Conservation (phyloP, 2,888 invertebrate genomes). For the Drosophila niveifrons region DNA sequence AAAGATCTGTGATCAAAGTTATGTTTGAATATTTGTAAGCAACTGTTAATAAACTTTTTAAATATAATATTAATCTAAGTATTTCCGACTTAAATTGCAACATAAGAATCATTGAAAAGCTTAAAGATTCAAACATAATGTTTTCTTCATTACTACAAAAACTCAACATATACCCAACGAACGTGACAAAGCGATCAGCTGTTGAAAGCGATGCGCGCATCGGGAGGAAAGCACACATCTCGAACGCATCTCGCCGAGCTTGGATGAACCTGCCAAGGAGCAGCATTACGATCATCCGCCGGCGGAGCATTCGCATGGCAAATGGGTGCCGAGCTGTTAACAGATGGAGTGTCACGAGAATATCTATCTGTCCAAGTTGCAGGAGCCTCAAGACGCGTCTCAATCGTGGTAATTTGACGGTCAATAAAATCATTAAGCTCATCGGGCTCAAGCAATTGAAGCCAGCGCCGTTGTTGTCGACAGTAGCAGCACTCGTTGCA, state of each 20-base stretch:
- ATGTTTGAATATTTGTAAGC: no score
- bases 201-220: slow-evolving; percentile 89
- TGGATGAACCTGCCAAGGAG: slow-evolving; percentile 86
- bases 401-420: slow-evolving; percentile 43
- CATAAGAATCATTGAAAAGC: no score
- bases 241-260: slow-evolving; percentile 85
- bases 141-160: slow-evolving; percentile 21
- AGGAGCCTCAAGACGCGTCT: slow-evolving; percentile 56
- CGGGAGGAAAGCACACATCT: slow-evolving; percentile 85
- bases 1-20: no score
- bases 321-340: slow-evolving; percentile 92
- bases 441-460: background rate
- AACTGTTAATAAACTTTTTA: no score
- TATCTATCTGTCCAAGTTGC: slow-evolving; percentile 72
- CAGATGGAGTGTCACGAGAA: slow-evolving; percentile 86
- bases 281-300: slow-evolving; percentile 86
- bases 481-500: slow-evolving; percentile 85
- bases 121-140: no score
- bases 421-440: slow-evolving; percentile 38
- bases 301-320: slow-evolving; percentile 89
- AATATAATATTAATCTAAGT: no score
- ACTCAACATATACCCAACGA: no score
- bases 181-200: no score
- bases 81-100: no score
- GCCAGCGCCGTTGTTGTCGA: slow-evolving; percentile 69